These are phyloP conservation scores for Nineta flava DNA, from an alignment of 2,888 invertebrate species.

Conservation along the genomic window DNA sequence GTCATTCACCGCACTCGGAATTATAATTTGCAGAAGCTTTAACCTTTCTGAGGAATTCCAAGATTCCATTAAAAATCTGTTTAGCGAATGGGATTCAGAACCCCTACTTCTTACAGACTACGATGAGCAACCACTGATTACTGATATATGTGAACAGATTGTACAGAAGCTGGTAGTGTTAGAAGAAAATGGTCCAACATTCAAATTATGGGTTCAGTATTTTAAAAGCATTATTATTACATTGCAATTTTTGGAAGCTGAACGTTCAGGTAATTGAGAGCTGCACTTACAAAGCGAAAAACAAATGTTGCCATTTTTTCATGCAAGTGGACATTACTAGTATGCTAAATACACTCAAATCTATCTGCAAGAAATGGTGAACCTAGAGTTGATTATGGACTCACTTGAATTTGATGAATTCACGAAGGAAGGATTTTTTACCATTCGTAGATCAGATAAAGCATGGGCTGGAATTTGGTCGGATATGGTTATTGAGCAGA, in stretches of 20 bases:
- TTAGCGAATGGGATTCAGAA: neutral
- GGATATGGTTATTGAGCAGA: neutral
- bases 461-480: neutral
- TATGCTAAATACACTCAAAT: neutral
- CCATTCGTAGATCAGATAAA: neutral
- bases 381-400: neutral
- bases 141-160: neutral
- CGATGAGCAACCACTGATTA: neutral
- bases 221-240: neutral
- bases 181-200: neutral
- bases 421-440: neutral
- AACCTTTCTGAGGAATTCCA: neutral
- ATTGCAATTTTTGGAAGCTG: neutral
- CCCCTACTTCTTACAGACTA: neutral
- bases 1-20: neutral
- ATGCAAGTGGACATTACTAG: neutral
- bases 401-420: neutral
- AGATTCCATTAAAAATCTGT: neutral
- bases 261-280: neutral
- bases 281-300: neutral
- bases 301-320: neutral
- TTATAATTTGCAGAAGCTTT: neutral
- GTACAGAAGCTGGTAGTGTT: neutral
- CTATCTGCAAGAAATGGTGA: neutral
- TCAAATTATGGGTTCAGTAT: neutral